Conservation (phyloP, 2,113 vertebrate genomes). For the Salvelinus namaycush region DNA sequence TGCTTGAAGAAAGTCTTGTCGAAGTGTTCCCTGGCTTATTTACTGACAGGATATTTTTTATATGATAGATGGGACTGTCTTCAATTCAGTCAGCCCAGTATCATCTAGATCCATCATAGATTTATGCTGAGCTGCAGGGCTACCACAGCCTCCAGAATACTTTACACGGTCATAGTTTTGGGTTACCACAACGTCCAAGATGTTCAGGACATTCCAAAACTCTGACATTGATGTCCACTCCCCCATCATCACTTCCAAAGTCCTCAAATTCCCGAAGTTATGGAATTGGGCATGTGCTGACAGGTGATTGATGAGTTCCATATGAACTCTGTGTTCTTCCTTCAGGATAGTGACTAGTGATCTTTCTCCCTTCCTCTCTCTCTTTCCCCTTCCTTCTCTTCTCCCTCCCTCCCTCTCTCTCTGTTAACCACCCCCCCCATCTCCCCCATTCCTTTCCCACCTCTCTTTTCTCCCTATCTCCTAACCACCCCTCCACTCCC, state of each 20-base stretch:
- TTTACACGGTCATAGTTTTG: neutral
- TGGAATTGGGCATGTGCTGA: neutral
- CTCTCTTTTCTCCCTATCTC: neutral
- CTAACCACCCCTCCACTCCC: too few relatives aligned
- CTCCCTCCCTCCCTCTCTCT: neutral
- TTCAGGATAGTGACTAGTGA: neutral
- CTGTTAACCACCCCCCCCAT: too few relatives aligned
- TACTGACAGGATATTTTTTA: too few relatives aligned
- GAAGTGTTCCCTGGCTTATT: too few relatives aligned
- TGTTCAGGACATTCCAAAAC: neutral
- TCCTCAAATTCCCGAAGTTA: slow-evolving; percentile 27
- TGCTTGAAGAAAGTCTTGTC: too few relatives aligned
- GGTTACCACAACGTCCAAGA: neutral
- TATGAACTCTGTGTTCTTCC: neutral
- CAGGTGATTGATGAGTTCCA: slow-evolving; percentile 14
- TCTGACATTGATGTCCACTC: neutral
- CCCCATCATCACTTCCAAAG: slow-evolving; percentile 13
- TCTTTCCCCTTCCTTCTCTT: neutral
- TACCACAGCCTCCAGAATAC: too few relatives aligned
- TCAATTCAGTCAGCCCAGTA: too few relatives aligned
- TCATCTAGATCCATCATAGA: too few relatives aligned
- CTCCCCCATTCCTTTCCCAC: neutral
- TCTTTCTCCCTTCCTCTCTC: neutral
- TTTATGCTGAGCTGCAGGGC: too few relatives aligned
- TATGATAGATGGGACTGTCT: too few relatives aligned